Conservation (phyloP, 2,888 invertebrate species). For the Anaspis maculata region DNA sequence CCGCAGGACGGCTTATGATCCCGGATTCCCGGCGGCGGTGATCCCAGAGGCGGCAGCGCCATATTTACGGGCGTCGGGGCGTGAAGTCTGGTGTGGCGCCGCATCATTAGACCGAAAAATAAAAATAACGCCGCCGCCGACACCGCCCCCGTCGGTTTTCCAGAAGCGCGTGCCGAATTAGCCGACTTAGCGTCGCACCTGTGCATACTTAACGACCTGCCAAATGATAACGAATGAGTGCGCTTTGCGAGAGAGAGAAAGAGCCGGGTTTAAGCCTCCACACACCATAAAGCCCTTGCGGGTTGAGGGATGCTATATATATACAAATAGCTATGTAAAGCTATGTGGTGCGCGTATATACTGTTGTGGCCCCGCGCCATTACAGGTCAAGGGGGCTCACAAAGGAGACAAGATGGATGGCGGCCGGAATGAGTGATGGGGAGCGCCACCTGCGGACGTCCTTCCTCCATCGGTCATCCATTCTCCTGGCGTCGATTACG, state of each 20-base stretch:
- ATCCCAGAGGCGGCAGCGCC: too few relatives aligned
- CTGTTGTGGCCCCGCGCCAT: conserved; percentile 8
- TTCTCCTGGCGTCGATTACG: conserved; percentile 27
- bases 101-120: too few relatives aligned
- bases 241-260: conserved; percentile 17
- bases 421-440: conserved; percentile 27
- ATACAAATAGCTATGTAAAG: too few relatives aligned
- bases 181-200: neutral
- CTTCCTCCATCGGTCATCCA: conserved; percentile 30
- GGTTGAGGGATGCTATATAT: neutral
- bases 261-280: conserved; percentile 16
- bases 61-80: too few relatives aligned
- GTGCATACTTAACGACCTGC: neutral
- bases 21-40: too few relatives aligned
- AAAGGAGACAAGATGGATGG: conserved; percentile 23
- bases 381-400: conserved; percentile 20
- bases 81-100: too few relatives aligned
- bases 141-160: too few relatives aligned
- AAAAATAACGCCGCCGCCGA: too few relatives aligned
- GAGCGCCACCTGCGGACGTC: conserved; percentile 29
- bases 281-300: conserved; percentile 6
- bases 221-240: conserved; percentile 22
- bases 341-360: too few relatives aligned
- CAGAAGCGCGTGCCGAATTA: neutral
- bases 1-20: too few relatives aligned